These are phyloP conservation scores for Sarcophaga bullata DNA, from an alignment of 1,140 invertebrate genomes.

Conservation along the genomic window DNA sequence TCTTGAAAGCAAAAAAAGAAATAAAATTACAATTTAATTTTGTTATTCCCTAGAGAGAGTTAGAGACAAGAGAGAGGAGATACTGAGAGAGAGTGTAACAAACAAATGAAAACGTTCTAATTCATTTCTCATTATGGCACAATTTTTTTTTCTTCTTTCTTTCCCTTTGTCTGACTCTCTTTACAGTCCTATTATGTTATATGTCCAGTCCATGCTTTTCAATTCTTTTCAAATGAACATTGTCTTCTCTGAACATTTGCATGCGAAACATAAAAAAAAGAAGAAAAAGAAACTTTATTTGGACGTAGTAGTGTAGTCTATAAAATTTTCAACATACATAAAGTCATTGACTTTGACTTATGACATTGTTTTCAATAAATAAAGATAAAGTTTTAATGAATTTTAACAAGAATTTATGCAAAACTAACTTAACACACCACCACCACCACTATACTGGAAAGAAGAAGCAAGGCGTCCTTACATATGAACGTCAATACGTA, in stretches of 20 bases:
- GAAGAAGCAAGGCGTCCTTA: too few species aligned
- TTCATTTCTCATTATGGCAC: conserved; percentile 39
- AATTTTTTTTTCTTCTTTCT: neutral
- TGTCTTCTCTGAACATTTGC: too few species aligned
- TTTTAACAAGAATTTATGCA: conserved; percentile 35
- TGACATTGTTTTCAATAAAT: conserved; percentile 39
- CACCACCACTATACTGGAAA: neutral
- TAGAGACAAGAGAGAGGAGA: neutral
- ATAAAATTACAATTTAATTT: conserved; percentile 34
- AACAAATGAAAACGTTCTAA: conserved; percentile 33
- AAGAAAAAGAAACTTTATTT: neutral
- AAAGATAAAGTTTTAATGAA: conserved; percentile 29
- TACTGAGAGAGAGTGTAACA: neutral
- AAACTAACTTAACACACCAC: neutral
- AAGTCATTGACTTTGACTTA: conserved; percentile 23
- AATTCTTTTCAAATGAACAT: too few species aligned
- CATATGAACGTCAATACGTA: too few species aligned
- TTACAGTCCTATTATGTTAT: too few species aligned
- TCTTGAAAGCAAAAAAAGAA: neutral
- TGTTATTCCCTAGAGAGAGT: conserved; percentile 33
- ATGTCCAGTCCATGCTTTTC: too few species aligned
- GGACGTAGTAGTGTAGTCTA: too few species aligned
- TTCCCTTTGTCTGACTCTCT: neutral
- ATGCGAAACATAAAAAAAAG: neutral
- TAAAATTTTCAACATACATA: conserved; percentile 15